Percentiles rank a stretch among this genome's conserved stretches.
Conservation (phyloP, 1,140 invertebrate genomes). For the Yoshiicerus persimilis region DNA sequence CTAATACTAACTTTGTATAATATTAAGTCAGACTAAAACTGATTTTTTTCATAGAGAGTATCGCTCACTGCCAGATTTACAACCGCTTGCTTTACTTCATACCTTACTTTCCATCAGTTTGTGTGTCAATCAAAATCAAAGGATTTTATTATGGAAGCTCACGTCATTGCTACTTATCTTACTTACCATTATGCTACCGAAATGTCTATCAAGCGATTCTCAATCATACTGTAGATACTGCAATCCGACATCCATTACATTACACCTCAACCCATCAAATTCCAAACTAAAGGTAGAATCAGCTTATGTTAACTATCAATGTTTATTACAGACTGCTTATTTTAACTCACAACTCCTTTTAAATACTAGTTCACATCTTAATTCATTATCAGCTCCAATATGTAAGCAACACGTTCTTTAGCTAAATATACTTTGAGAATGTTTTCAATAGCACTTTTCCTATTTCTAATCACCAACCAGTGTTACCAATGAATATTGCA, state of each 20-base stretch:
- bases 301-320: not conserved
- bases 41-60: not conserved
- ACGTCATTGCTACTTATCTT: constrained; percentile 12
- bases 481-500: too few species aligned
- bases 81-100: not conserved
- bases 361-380: not conserved
- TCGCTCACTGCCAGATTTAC: not conserved
- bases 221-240: not conserved
- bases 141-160: constrained; percentile 29
- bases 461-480: too few species aligned
- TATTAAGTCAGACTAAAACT: not conserved
- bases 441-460: too few species aligned
- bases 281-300: not conserved
- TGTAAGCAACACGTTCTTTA: too few species aligned
- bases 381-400: not conserved
- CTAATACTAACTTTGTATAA: not conserved
- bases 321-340: not conserved
- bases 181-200: constrained; percentile 3
- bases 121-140: constrained; percentile 20
- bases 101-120: not conserved
- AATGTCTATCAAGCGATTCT: not conserved
- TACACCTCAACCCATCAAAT: not conserved
- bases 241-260: not conserved
- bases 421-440: too few species aligned
- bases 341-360: not conserved